Evolutionary conservation across 1,140 invertebrate species (phyloP).

Genomic region (Megalopta genalis): DNA sequence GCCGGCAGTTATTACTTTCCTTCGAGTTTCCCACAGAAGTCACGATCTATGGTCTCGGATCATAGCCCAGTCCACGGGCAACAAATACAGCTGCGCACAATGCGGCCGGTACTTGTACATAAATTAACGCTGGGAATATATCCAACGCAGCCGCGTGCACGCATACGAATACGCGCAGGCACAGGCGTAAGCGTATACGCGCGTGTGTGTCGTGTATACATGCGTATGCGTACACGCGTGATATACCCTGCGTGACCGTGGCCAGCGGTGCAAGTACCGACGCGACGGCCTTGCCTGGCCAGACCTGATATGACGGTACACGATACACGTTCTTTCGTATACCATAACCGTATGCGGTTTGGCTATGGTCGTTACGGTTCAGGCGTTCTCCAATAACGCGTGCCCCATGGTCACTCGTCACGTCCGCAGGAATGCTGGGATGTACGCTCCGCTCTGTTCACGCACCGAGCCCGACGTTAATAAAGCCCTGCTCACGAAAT

Average conservation of each 20-base stretch:
- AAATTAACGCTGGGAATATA: background rate
- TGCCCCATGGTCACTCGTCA: constrained; percentile 55
- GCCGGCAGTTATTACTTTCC: constrained; percentile 68
- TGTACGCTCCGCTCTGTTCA: constrained; percentile 40
- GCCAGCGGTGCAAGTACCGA: too few species aligned
- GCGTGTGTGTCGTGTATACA: constrained; percentile 29
- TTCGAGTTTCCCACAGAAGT: constrained; percentile 79
- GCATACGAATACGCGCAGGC: constrained; percentile 37
- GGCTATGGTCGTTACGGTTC: constrained; percentile 72
- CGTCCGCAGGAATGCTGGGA: constrained; percentile 65
- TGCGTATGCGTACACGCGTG: background rate
- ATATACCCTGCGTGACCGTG: background rate
- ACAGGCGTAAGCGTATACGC: constrained; percentile 9
- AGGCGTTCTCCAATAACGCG: constrained; percentile 73
- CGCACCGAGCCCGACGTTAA: constrained; percentile 51
- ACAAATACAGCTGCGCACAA: constrained; percentile 57
- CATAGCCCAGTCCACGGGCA: constrained; percentile 70
- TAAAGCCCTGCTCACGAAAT: constrained; percentile 49
- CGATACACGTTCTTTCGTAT: constrained; percentile 68
- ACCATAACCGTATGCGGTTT: constrained; percentile 75
- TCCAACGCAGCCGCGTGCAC: constrained; percentile 18
- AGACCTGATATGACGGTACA: constrained; percentile 37
- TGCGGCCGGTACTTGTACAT: constrained; percentile 40
- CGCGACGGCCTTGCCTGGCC: constrained; percentile 43
- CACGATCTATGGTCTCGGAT: constrained; percentile 79